phyloP scores from a whole-genome alignment of 2,113 vertebrate species.

The Brachirus orientalis region DNA sequence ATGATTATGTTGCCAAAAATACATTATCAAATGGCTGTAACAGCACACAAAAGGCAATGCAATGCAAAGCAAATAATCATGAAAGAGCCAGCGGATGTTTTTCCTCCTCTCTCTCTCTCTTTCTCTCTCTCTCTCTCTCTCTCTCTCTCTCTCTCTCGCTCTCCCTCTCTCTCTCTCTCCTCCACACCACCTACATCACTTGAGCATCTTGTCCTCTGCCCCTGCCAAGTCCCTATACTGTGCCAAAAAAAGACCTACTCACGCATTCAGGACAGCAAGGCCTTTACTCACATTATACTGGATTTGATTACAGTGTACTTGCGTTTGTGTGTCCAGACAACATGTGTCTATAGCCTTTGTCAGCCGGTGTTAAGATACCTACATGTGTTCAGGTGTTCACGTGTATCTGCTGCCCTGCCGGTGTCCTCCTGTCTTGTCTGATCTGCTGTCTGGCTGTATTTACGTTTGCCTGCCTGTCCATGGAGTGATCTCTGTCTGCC shows the following conservation, averaged over 20 bases:
- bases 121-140: constrained; percentile 5
- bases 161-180: constrained; percentile 9
- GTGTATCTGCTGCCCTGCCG: constrained; percentile 28
- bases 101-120: constrained; percentile 7
- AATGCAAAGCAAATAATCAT: constrained; percentile 29
- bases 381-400: constrained; percentile 45
- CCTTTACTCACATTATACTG: constrained; percentile 51
- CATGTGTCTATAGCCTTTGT: constrained; percentile 10
- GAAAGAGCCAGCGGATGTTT: constrained; percentile 24
- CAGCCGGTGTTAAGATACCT: constrained; percentile 12
- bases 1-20: too few species aligned
- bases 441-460: constrained; percentile 38
- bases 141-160: constrained; percentile 8
- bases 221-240: constrained; percentile 59
- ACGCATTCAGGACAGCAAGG: constrained; percentile 41
- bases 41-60: too few species aligned
- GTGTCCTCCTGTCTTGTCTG: constrained; percentile 21
- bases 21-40: too few species aligned
- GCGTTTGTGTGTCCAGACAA: constrained; percentile 27
- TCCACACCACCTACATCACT: constrained; percentile 51
- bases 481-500: neutral
- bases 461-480: constrained; percentile 5
- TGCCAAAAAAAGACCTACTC: constrained; percentile 49
- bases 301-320: constrained; percentile 53
- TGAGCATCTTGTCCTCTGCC: constrained; percentile 47